A percentile compares a stretch with the other conserved stretches of the same genome.
These are phyloP conservation scores for Orchestes rusci DNA, from an alignment of 2,888 invertebrate genomes.

Conservation along the genomic window DNA sequence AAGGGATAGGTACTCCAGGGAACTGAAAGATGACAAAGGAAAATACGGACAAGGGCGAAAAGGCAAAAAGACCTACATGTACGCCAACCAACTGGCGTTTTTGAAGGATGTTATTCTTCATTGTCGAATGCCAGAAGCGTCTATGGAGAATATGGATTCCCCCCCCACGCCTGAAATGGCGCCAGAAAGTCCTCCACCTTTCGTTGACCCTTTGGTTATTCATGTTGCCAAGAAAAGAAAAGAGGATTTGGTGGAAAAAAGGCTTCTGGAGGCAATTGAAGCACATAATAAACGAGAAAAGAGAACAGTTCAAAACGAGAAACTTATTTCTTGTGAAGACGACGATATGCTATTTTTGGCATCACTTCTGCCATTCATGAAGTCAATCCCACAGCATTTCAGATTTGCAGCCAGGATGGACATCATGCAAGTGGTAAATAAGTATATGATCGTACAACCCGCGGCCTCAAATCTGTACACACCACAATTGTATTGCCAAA, in stretches of 20 bases:
- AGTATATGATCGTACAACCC: slow-evolving; percentile 9
- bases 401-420: slow-evolving; percentile 11
- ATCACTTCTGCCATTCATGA: slow-evolving; percentile 6
- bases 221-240: slow-evolving; percentile 12
- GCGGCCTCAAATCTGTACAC: neutral
- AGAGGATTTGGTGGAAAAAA: slow-evolving; percentile 14
- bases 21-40: slow-evolving; percentile 13
- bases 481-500: neutral
- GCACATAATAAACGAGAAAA: slow-evolving; percentile 10
- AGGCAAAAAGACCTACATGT: slow-evolving; percentile 14
- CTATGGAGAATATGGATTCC: slow-evolving; percentile 10
- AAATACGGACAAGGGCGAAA: slow-evolving; percentile 16
- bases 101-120: slow-evolving; percentile 7
- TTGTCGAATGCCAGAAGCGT: slow-evolving; percentile 12
- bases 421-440: slow-evolving; percentile 10
- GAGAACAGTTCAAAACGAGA: neutral
- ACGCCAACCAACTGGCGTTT: slow-evolving; percentile 17
- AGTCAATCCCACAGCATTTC: slow-evolving; percentile 7
- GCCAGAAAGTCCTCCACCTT: slow-evolving; percentile 8
- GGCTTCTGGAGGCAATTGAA: slow-evolving; percentile 15
- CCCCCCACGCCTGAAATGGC: slow-evolving; percentile 7
- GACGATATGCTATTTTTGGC: slow-evolving; percentile 15
- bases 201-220: slow-evolving; percentile 8
- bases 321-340: neutral
- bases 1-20: slow-evolving; percentile 14